Evolutionary conservation across 2,113 vertebrate species (phyloP), one percentile per base, ranked within the genome.

Genomic region (Boleophthalmus pectinirostris): DNA sequence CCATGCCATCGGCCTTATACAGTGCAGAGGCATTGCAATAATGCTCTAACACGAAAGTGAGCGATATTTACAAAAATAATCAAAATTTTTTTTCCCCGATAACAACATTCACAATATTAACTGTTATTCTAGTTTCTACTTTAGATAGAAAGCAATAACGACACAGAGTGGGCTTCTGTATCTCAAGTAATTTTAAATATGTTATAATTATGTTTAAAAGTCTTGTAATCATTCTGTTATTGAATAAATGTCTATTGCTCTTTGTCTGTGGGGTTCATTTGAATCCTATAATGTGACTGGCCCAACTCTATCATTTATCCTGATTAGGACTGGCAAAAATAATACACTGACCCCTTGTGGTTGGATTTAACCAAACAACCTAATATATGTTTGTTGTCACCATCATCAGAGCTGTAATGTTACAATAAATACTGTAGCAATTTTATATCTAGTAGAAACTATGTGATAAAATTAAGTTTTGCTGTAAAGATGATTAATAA

Each of bases 401-500:
- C 38, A 43, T 43, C 38, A 10, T 43, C 38, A 43, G 38, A 43
- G 8, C 38, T 43, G 5, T 43, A 43, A 43, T 43, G 9, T 10
- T 43, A 43, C 38, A 9, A 38, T 43, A 11, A 43, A 38, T 43
- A 1, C 38, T 43, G 38, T 10, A 43, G 8, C 38, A 43, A 10
- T 88, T 85, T 75, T 68, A 82, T 68, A 78, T 67, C 74, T 81
- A 79, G 74, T 73, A 51, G 2, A 77, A 47, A 79, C 78, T 78
- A 77, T 72, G 35, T 68, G 66, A 75, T 47, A 82, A 74, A 65
- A 74, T 75, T 82, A 88, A 87, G 70, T 71, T 8, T 61, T 18
- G 1, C 13, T 61, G 3, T 18, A 61, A 61, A 29, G 23, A 0
- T 53, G 47, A 77, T 77, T 77, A 75, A 85, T 74, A 75, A 10